Percentiles rank a stretch among this genome's conserved stretches.
phyloP scores from a whole-genome alignment of 2,113 vertebrate genomes.

The Myiozetetes cayanensis region DNA sequence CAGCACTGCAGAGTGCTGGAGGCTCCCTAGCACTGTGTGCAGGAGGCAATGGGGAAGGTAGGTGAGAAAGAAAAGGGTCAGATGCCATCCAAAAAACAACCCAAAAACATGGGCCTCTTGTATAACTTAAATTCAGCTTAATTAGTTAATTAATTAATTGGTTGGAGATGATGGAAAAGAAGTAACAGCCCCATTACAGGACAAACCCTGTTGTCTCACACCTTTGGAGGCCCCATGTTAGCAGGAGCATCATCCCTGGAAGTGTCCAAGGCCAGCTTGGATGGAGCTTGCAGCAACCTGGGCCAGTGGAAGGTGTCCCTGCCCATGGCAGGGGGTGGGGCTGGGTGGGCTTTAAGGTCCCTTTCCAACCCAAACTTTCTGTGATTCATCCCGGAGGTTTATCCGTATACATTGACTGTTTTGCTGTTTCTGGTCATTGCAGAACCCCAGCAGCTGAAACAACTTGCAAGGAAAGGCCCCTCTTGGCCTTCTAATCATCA shows the following conservation, averaged over 20 bases:
- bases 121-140: not conserved
- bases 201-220: not conserved
- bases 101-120: not conserved
- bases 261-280: not conserved
- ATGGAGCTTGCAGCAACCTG: not conserved
- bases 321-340: not conserved
- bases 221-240: not conserved
- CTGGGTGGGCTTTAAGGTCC: not conserved
- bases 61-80: not conserved
- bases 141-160: not conserved
- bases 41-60: not conserved
- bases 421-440: not conserved
- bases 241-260: not conserved
- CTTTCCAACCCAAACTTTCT: not conserved
- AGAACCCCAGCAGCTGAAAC: not conserved
- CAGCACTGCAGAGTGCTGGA: fast-evolving
- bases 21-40: fast-evolving
- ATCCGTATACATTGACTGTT: not conserved
- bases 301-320: not conserved
- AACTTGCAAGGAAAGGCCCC: not conserved
- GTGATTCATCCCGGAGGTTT: not conserved
- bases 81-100: not conserved
- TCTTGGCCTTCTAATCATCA: not conserved
- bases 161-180: not conserved
- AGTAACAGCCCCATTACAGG: not conserved